These are phyloP conservation scores for Trichomalopsis sarcophagae DNA, from an alignment of 1,140 invertebrate genomes.

Conservation along the genomic window DNA sequence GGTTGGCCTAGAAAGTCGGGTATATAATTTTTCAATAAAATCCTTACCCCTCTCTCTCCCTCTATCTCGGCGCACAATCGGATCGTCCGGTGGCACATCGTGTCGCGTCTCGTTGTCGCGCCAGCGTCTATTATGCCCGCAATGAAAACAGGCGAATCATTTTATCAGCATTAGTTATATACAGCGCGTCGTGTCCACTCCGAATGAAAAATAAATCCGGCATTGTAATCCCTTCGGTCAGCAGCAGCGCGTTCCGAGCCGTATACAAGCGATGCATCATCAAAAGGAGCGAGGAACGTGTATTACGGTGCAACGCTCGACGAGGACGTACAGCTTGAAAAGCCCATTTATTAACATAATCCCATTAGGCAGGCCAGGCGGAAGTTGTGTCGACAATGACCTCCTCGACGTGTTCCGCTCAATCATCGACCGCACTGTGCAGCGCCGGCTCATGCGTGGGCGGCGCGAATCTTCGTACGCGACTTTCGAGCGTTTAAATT, in stretches of 20 bases:
- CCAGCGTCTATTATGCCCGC: background rate
- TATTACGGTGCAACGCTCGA: no score
- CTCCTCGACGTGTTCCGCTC: constrained; percentile 1
- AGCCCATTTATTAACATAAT: constrained; percentile 39
- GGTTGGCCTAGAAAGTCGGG: no score
- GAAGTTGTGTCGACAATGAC: constrained; percentile 19
- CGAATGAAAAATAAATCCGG: background rate
- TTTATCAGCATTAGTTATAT: background rate
- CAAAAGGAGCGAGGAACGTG: no score
- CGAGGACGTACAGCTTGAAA: background rate
- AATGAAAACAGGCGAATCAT: background rate
- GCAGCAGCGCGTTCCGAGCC: background rate
- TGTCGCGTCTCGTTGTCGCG: no score
- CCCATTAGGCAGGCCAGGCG: constrained; percentile 19
- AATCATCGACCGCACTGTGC: background rate
- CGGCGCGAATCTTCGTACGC: no score
- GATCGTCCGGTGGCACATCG: background rate
- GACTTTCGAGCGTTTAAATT: no score
- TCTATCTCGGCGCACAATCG: background rate
- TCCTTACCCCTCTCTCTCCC: background rate
- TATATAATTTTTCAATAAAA: background rate
- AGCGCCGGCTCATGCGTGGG: no score
- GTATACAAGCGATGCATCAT: background rate
- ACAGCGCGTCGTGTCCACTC: background rate
- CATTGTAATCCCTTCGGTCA: constrained; percentile 6